Evolutionary conservation across 2,113 vertebrate species (phyloP).

Genomic region (Pseudonaja textilis): DNA sequence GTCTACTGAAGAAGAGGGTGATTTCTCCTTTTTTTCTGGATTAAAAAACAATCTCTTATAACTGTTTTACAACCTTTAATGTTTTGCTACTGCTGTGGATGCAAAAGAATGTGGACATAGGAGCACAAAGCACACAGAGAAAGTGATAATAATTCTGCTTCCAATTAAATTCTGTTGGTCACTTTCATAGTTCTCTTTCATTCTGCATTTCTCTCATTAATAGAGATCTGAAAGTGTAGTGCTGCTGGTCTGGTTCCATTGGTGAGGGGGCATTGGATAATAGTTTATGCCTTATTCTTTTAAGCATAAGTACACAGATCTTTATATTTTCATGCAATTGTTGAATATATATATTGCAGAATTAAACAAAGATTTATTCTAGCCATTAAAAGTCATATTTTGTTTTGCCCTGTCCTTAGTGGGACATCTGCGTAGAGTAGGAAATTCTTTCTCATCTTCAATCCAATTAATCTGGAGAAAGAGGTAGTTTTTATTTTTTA

Average conservation of each 20-base stretch:
- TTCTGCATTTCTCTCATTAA: background rate
- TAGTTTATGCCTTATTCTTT: background rate
- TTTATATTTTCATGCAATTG: background rate
- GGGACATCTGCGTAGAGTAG: background rate
- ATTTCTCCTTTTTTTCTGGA: background rate
- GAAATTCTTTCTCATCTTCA: background rate
- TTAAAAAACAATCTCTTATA: background rate
- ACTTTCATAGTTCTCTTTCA: background rate
- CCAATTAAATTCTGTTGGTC: background rate
- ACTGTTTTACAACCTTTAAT: background rate
- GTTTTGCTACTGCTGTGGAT: background rate
- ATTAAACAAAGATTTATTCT: background rate
- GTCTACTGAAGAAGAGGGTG: background rate
- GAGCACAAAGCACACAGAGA: background rate
- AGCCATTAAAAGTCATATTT: background rate
- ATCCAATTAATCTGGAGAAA: background rate
- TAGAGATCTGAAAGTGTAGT: background rate
- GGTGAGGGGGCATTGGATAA: background rate
- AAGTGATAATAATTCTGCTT: background rate
- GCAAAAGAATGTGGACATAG: background rate
- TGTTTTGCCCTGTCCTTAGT: background rate
- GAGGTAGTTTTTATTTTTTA: background rate
- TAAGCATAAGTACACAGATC: background rate
- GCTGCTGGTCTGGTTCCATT: background rate
- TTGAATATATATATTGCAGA: background rate